phyloP scores from a whole-genome alignment of 2,797 vertebrate genomes.

The Nyctalus aviator region DNA sequence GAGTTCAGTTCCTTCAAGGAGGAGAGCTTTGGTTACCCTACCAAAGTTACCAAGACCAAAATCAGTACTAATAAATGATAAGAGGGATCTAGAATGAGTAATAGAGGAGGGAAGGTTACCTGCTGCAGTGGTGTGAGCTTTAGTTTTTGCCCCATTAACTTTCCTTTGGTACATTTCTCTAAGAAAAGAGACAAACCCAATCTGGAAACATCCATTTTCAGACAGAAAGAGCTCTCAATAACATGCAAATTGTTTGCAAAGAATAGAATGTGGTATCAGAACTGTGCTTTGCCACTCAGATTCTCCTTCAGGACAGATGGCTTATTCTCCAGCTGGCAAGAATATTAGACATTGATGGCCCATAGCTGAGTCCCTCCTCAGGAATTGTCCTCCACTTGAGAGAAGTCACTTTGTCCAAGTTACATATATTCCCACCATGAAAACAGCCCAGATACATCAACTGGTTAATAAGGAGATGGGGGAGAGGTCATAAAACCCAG shows the following conservation, averaged over 20 bases:
- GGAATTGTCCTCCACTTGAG: not conserved
- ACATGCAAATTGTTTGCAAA: not conserved
- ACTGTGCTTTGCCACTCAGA: not conserved
- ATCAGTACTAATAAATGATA: not conserved
- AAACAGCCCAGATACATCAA: not conserved
- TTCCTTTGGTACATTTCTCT: not conserved
- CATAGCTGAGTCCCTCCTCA: not conserved
- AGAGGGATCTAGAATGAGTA: not conserved
- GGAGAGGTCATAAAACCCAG: not conserved
- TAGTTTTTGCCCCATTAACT: not conserved
- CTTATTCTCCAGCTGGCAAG: not conserved
- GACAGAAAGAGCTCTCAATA: not conserved
- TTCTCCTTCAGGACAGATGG: not conserved
- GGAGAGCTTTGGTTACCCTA: not conserved
- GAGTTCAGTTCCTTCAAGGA: not conserved
- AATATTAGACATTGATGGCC: not conserved
- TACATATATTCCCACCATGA: not conserved
- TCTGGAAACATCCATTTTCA: not conserved
- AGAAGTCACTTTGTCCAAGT: not conserved
- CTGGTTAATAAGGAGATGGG: not conserved
- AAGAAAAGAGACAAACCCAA: not conserved
- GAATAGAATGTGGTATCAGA: not conserved
- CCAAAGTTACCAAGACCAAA: not conserved
- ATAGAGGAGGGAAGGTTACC: rapidly evolving
- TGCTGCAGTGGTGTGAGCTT: not conserved